Conservation (phyloP, 37 sponge, comb jelly and placozoan species). For the Aphrocallistes beatrix region DNA sequence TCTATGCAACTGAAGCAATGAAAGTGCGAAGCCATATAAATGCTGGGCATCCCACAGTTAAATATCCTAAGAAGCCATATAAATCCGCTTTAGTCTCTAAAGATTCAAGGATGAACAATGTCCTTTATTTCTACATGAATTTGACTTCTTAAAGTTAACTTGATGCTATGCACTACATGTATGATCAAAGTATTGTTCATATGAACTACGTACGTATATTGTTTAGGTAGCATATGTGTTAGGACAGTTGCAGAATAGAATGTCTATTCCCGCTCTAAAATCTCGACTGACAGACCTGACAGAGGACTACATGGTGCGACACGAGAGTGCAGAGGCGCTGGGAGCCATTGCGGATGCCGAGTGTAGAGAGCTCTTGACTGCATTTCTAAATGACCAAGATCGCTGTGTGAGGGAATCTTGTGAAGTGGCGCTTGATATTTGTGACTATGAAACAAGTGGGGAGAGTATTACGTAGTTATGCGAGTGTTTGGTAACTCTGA, state of each 20-base stretch:
- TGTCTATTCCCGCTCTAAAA: slow-evolving; percentile 47
- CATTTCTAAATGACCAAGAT: slow-evolving; percentile 51
- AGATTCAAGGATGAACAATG: no score
- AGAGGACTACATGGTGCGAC: slow-evolving; percentile 88
- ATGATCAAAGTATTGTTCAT: no score
- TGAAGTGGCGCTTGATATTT: slow-evolving; percentile 89
- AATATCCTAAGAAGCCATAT: no score
- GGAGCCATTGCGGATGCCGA: slow-evolving; percentile 78
- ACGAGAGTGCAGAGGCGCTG: slow-evolving; percentile 97
- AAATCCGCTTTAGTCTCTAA: no score
- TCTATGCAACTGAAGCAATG: no score
- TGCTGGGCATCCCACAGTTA: no score
- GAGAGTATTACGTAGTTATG: slow-evolving; percentile 96
- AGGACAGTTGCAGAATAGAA: slow-evolving; percentile 78
- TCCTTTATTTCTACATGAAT: no score
- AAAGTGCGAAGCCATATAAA: no score
- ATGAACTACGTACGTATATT: no score
- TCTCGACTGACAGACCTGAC: slow-evolving; percentile 41
- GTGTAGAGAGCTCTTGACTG: slow-evolving; percentile 44
- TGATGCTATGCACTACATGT: no score
- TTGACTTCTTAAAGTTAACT: no score
- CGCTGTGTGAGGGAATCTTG: slow-evolving; percentile 89
- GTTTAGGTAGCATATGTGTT: slow-evolving; percentile 82
- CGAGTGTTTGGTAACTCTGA: slow-evolving; percentile 28
- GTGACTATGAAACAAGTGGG: slow-evolving; percentile 40